Percentiles rank a stretch among this genome's conserved stretches.
These are phyloP conservation scores for Ormyrus labotus DNA, from an alignment of 2,888 invertebrate genomes.

Conservation along the genomic window DNA sequence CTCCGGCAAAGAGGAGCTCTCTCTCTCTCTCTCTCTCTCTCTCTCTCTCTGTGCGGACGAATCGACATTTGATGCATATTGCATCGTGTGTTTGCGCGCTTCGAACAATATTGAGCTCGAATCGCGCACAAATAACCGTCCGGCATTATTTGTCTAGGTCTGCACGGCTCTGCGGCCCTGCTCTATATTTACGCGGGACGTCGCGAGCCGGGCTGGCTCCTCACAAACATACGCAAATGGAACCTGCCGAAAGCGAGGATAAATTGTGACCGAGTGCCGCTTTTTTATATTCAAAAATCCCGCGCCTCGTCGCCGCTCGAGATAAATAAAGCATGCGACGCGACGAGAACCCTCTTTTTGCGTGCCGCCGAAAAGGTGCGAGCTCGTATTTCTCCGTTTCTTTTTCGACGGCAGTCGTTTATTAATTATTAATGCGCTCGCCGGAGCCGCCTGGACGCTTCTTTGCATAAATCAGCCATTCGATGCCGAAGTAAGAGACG, in stretches of 20 bases:
- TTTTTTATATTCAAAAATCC: constrained; percentile 60
- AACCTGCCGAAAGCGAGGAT: constrained; percentile 5
- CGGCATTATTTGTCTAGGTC: constrained; percentile 60
- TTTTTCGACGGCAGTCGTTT: constrained; percentile 13
- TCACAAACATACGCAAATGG: constrained; percentile 16
- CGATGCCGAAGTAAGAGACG: background rate
- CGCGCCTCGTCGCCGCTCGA: constrained; percentile 50
- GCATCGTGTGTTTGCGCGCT: constrained; percentile 60
- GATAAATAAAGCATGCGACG: constrained; percentile 13
- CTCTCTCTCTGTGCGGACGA: background rate
- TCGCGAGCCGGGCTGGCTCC: background rate
- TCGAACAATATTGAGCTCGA: constrained; percentile 62
- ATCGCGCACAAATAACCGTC: constrained; percentile 60
- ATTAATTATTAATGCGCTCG: constrained; percentile 53
- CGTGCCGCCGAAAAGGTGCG: constrained; percentile 41
- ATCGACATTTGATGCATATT: constrained; percentile 62
- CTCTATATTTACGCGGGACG: constrained; percentile 56
- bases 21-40: background rate
- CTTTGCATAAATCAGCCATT: constrained; percentile 49
- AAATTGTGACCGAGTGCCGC: constrained; percentile 30
- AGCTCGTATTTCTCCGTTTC: constrained; percentile 43
- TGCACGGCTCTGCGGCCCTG: constrained; percentile 27
- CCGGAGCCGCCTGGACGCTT: background rate
- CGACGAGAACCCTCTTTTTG: constrained; percentile 4
- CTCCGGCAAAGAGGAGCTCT: background rate